Evolutionary conservation across 2,113 vertebrate species (phyloP), one percentile per base, ranked within the genome.

Genomic region (Climacteris rufus): DNA sequence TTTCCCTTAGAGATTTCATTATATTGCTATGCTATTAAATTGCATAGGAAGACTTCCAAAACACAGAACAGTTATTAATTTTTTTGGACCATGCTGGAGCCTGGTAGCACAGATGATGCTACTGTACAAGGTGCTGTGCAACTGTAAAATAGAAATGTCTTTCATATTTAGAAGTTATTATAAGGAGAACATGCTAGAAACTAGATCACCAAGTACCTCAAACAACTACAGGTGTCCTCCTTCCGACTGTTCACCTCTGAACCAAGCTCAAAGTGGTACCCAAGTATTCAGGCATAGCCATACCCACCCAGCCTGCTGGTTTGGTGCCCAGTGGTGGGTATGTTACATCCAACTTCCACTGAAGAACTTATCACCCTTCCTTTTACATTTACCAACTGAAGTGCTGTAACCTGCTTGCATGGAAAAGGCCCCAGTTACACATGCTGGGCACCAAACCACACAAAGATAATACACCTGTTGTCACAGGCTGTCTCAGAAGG

Each of bases 41-140:
- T 61, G 33, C 64, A 66, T 27, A 89, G 80, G 39, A 70, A 49
- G 13, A 60, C 35, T 93, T 83, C 10, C 47, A 86, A 91, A 80
- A 88, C 30, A 85, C 24, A 83, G n/a, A 64, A n/a, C 8, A 72
- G 39, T 83, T 79, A 80, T 35, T 88, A 88, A 94, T 74, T 93
- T 91, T 91, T 86, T 70, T 23, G 30, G 80, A 65, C 64, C 6
- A 1, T 33, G 60, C 22, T 9, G 2, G 19, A 74, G 68, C n/a
- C 91, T 74, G 72, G 68, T 39, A 92, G 84, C 47, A 88, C 59
- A 66, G 15, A 76, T 0, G 4, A 80, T 44, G 30, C 64, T 57
- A 50, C 76, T 44, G 64, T 30, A 93, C n/a, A 45, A 94, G 63
- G 59, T 86, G 37, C 37, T 35, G 31, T 15, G 35, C 50, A 93